Percentiles rank a stretch among this genome's conserved stretches.
Conservation (phyloP, 2,797 vertebrate genomes). For the Chaetodon trifasciatus region DNA sequence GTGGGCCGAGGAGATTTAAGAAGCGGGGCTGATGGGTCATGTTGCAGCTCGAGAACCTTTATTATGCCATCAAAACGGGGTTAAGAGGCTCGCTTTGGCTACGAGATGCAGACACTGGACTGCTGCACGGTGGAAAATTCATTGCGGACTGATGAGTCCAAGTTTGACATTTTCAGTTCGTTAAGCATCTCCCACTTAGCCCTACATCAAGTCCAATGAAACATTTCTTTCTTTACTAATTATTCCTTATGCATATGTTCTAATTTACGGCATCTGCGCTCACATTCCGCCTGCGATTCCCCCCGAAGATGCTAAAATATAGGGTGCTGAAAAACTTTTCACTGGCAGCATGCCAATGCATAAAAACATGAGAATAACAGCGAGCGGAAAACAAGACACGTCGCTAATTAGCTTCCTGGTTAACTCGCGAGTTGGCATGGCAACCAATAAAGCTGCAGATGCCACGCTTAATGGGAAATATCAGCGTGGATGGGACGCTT, state of each 20-base stretch:
- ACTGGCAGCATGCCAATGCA: slow-evolving; percentile 49
- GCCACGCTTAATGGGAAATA: slow-evolving; percentile 53
- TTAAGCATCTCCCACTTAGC: slow-evolving; percentile 4
- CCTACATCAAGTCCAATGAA: neutral
- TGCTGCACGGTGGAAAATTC: slow-evolving; percentile 17
- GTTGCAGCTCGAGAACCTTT: slow-evolving; percentile 54
- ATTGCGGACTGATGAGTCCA: slow-evolving; percentile 30
- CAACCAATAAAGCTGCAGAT: slow-evolving; percentile 62
- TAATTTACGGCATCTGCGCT: slow-evolving; percentile 7
- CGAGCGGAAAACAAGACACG: slow-evolving; percentile 48
- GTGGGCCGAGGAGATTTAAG: slow-evolving; percentile 54
- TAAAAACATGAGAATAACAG: slow-evolving; percentile 52
- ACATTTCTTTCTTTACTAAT: slow-evolving; percentile 15
- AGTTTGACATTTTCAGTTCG: slow-evolving; percentile 52
- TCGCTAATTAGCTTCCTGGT: slow-evolving; percentile 69
- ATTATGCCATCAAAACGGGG: slow-evolving; percentile 59
- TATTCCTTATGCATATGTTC: slow-evolving; percentile 11
- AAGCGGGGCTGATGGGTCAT: slow-evolving; percentile 50
- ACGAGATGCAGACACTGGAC: slow-evolving; percentile 30
- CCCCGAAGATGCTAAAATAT: slow-evolving; percentile 1
- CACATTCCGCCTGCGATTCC: neutral
- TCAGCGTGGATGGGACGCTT: slow-evolving; percentile 43
- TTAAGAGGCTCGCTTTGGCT: slow-evolving; percentile 56
- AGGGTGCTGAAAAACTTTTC: slow-evolving; percentile 33
- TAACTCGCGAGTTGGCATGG: slow-evolving; percentile 58